Evolutionary conservation across 2,888 invertebrate species (phyloP).

Genomic region (Omphaloscelis lunosa): DNA sequence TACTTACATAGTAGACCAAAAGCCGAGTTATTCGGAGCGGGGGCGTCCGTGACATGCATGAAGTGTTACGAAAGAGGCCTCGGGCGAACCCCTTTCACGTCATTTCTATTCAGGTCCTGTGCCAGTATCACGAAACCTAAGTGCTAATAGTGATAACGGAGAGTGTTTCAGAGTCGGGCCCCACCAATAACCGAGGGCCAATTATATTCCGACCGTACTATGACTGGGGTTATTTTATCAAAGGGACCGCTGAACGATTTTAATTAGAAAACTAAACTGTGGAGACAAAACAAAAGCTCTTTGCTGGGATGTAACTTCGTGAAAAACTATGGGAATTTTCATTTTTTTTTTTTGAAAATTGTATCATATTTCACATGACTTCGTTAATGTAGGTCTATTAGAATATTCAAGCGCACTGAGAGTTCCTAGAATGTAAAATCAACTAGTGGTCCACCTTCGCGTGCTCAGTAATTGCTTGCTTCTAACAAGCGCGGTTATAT

Average conservation of each 20-base stretch:
- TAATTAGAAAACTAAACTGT: slow-evolving; percentile 56
- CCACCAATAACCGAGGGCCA: slow-evolving; percentile 72
- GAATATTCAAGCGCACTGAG: neutral
- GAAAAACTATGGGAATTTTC: neutral
- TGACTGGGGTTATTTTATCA: slow-evolving; percentile 59
- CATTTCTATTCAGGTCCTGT: slow-evolving; percentile 84
- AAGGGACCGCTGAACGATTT: slow-evolving; percentile 42
- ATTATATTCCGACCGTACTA: slow-evolving; percentile 71
- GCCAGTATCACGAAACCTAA: slow-evolving; percentile 76
- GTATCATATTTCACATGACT: neutral
- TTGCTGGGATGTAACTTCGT: slow-evolving; percentile 9
- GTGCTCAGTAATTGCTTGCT: slow-evolving; percentile 42
- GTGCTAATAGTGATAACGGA: slow-evolving; percentile 83
- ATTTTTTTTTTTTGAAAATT: neutral
- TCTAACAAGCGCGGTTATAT: slow-evolving; percentile 26
- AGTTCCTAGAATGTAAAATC: slow-evolving; percentile 39
- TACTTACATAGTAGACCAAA: slow-evolving; percentile 79
- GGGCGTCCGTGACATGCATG: slow-evolving; percentile 82
- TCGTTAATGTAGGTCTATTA: neutral
- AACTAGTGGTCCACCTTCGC: slow-evolving; percentile 50
- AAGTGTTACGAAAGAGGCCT: slow-evolving; percentile 63
- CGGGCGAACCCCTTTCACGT: slow-evolving; percentile 74
- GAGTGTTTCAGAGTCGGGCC: slow-evolving; percentile 70
- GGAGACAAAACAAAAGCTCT: slow-evolving; percentile 32
- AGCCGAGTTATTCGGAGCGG: slow-evolving; percentile 72